Base-by-base conservation (phyloP, 2,113 vertebrate genomes). In the Terrapene triunguis region DNA sequence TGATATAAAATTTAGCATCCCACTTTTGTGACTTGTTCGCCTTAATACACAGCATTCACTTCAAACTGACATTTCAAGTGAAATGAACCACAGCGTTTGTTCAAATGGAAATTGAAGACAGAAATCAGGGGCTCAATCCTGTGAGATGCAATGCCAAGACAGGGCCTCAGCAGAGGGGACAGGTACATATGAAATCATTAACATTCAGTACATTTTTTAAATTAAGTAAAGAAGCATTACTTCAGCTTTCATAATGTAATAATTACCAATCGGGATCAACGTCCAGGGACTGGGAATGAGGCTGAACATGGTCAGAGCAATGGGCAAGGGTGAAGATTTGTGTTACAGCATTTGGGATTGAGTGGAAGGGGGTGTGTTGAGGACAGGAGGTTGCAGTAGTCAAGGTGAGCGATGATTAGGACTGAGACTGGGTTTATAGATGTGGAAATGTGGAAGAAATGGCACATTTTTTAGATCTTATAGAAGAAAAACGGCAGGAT, bases 31-130 rank as follows among this genome's bases (percentile, higher is more conserved):
- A 88, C 91, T n/a, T 74, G 91, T 85, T 85, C 84, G 1, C 13
- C 81, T 89, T 90, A 50, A 50, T 4, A 17, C 10, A 22, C 29
- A 76, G 53, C 1, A 4, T 89, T 84, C 10, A 3, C 6, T 51
- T 87, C 72, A 48, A 78, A 82, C 93, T 80, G 17, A 47, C 6
- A 11, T 6, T 32, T 48, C 80, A 32, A 32, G 22, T 35, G 2
- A 80, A 74, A 17, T 6, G 27, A 93, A 53, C 2, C 10, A 9
- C 0, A 29, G 5, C 17, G 10, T 50, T 82, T 79, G 27, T 2
- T 4, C 76, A 1, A 0, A 16, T 13, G 14, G 48, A 3, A 6
- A 48, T 55, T 2, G 3, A 78, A 16, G 3, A 22, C 1, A 50
- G 32, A 87, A 88, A 54, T 57, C 44, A n/a, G 10, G 8, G 19